phyloP scores from a whole-genome alignment of 2,888 invertebrate genomes.

The Lepidochitona cinerea region DNA sequence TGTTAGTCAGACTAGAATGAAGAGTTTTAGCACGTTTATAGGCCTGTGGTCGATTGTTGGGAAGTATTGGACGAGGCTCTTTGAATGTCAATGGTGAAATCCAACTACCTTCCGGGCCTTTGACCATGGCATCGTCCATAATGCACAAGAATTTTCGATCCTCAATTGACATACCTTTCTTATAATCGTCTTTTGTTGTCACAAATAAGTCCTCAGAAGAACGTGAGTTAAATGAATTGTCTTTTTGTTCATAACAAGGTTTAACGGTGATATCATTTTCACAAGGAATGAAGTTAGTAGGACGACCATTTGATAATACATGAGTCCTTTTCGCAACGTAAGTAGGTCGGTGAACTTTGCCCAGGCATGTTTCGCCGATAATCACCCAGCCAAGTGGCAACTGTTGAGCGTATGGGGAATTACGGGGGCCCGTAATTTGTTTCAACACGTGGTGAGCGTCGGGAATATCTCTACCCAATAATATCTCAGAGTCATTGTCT shows the following conservation, averaged over 20 bases:
- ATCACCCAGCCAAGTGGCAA: not conserved
- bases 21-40: not conserved
- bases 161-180: slow-evolving; percentile 25
- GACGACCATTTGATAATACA: no score
- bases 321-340: no score
- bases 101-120: slow-evolving; percentile 23
- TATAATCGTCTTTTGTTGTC: slow-evolving; percentile 23
- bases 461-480: no score
- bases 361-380: not conserved
- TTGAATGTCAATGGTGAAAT: slow-evolving; percentile 31
- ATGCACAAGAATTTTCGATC: slow-evolving; percentile 23
- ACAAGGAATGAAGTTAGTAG: no score
- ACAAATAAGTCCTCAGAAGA: slow-evolving; percentile 1
- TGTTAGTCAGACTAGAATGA: not conserved
- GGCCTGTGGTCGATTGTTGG: slow-evolving; percentile 14
- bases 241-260: no score
- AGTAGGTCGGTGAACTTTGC: not conserved
- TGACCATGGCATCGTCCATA: slow-evolving; percentile 24
- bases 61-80: slow-evolving; percentile 2
- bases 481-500: no score
- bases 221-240: no score
- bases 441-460: no score
- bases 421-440: not conserved
- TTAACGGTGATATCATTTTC: no score
- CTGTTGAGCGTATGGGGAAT: not conserved